Evolutionary conservation across 2,113 vertebrate species (phyloP), one percentile per base, ranked within the genome.

Genomic region (Condylura cristata): DNA sequence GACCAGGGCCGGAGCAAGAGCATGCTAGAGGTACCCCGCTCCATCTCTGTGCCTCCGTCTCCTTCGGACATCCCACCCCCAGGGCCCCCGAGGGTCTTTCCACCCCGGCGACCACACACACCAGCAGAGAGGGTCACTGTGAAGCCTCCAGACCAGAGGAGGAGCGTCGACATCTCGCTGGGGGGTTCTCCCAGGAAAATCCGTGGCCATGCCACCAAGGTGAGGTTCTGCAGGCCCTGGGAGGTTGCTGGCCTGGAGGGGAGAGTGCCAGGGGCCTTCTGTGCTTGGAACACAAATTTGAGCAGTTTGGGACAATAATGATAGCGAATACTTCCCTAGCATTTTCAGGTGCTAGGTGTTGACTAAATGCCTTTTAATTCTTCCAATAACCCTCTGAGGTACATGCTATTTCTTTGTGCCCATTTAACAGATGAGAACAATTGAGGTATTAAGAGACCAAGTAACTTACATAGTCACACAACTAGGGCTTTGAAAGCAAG

Each of bases 41-140:
- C 99, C 11, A 98, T 99, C 96, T 99, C 99, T 3, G 99, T 99
- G 94, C 99, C 99, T 0, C 99, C 99, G 0, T 99, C 99, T 37
- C 99, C 99, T 0, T 99, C 99, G 8, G 99, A 99, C 93, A 98
- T 99, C 86, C 99, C 99, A 61, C 99, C 99, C 2, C 98, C 98
- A 0, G 98, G 98, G 1, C 99, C 99, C n/a, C 97, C 98, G 0
- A 99, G 99, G 96, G 97, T 94, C 71, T 98, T 99, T 81, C 99
- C 98, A 0, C 98, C 98, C 7, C 98, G 99, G 90, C 98, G 99
- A 95, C 99, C 99, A 0, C 99, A 99, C 98, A 99, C 99, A 1
- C 99, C 99, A 53, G 99, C 99, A 22, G 99, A 99, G 92, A 98
- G 99, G 96, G 99, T 99, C 96, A 99, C 99, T 0, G 99, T 99